A percentile compares a stretch with the other conserved stretches of the same genome.
Evolutionary conservation across 2,888 invertebrate species (phyloP).

Genomic region (Dryococelus australis): DNA sequence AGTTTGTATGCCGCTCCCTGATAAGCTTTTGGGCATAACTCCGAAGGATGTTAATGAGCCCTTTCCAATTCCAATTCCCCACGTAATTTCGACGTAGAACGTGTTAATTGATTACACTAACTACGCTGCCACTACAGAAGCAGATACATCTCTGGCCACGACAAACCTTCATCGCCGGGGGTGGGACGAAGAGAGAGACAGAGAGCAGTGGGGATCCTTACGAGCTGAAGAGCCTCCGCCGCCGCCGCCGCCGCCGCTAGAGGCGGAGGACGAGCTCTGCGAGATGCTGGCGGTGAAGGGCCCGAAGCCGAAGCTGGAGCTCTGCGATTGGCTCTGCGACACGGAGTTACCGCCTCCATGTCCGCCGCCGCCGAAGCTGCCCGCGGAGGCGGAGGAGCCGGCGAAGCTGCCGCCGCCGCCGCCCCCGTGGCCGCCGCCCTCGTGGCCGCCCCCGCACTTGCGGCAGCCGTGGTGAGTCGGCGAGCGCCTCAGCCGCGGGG

Average conservation of each 20-base stretch:
- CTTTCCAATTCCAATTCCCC: too few species aligned
- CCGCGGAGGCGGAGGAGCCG: background rate
- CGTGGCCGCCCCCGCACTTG: background rate
- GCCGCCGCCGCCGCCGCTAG: background rate
- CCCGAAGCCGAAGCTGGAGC: background rate
- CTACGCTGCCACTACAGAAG: too few species aligned
- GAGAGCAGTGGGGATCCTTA: background rate
- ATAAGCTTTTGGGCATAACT: too few species aligned
- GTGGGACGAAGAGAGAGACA: background rate
- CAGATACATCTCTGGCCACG: too few species aligned
- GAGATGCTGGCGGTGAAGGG: conserved; percentile 11
- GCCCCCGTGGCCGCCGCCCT: background rate
- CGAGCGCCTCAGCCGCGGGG: background rate
- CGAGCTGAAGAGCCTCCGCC: background rate
- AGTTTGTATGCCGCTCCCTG: too few species aligned
- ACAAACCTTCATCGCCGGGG: background rate
- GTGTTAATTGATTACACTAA: too few species aligned
- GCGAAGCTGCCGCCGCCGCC: background rate
- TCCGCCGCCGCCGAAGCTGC: background rate
- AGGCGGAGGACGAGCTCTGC: background rate
- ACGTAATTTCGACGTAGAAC: too few species aligned
- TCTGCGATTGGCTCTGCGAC: background rate
- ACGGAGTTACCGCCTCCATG: background rate
- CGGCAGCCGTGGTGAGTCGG: background rate
- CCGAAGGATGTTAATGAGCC: too few species aligned